phyloP scores from a whole-genome alignment of 1,140 invertebrate species.

The Scaptomyza graminum region DNA sequence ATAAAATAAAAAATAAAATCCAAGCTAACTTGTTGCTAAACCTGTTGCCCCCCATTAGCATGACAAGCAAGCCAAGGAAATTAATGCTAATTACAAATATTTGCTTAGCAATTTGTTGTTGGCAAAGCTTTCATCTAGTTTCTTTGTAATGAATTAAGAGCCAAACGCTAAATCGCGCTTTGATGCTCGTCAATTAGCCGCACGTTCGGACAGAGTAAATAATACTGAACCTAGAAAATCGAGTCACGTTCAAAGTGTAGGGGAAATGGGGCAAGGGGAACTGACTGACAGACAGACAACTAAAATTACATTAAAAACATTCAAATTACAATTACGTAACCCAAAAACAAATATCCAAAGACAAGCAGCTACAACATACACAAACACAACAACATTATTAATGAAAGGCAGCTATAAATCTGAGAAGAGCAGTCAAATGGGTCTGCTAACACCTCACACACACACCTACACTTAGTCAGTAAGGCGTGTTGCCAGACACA shows the following conservation, averaged over 20 bases:
- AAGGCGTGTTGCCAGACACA: slow-evolving; percentile 36
- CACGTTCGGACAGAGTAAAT: slow-evolving; percentile 36
- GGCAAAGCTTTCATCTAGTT: slow-evolving; percentile 7
- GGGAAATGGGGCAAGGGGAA: slow-evolving; percentile 1
- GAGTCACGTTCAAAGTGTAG: slow-evolving; percentile 29
- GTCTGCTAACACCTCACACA: slow-evolving; percentile 52
- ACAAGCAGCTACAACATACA: neutral
- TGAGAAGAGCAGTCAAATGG: slow-evolving; percentile 48
- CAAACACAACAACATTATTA: slow-evolving; percentile 20
- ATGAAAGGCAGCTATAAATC: slow-evolving; percentile 35
- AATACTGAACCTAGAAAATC: slow-evolving; percentile 1
- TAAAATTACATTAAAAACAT: slow-evolving; percentile 75
- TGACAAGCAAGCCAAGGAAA: slow-evolving; percentile 35
- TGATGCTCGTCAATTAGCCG: slow-evolving; percentile 34
- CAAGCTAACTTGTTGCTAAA: slow-evolving; percentile 70
- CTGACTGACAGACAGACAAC: slow-evolving; percentile 36
- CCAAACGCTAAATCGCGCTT: slow-evolving; percentile 11
- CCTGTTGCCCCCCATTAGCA: slow-evolving; percentile 32
- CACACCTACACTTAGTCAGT: neutral
- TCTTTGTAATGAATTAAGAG: slow-evolving; percentile 57
- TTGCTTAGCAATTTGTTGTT: slow-evolving; percentile 63
- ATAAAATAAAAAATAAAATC: neutral
- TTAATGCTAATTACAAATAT: slow-evolving; percentile 67
- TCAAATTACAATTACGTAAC: slow-evolving; percentile 80
- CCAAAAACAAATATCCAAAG: slow-evolving; percentile 40